These are phyloP conservation scores for Sitodiplosis mosellana DNA, from an alignment of 1,140 invertebrate species.

Conservation along the genomic window DNA sequence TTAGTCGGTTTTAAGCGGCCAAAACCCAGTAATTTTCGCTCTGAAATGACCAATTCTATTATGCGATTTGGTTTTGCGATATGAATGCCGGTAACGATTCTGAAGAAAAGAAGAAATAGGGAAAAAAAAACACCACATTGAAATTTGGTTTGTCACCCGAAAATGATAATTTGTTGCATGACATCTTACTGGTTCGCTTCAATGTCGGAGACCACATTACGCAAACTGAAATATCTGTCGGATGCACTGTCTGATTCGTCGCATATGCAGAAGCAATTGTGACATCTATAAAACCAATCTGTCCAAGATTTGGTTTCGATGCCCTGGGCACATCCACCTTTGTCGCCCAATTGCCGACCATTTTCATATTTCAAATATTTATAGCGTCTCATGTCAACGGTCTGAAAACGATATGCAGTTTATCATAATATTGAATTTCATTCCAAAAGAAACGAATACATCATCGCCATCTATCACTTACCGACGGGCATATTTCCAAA, in stretches of 20 bases:
- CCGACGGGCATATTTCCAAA: not conserved
- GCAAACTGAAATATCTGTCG: slow-evolving; percentile 57
- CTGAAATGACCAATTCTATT: slow-evolving; percentile 35
- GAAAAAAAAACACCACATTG: no score
- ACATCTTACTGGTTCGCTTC: slow-evolving; percentile 44
- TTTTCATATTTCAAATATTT: slow-evolving; percentile 64
- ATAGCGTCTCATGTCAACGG: slow-evolving; percentile 38
- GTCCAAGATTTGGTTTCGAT: slow-evolving; percentile 26
- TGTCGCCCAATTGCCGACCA: slow-evolving; percentile 38
- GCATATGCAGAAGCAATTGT: slow-evolving; percentile 70
- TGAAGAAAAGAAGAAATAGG: no score
- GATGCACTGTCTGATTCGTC: slow-evolving; percentile 44
- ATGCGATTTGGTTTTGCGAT: slow-evolving; percentile 16
- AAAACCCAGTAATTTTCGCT: slow-evolving; percentile 40
- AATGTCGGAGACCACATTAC: slow-evolving; percentile 36
- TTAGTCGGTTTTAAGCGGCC: slow-evolving; percentile 35
- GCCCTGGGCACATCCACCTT: slow-evolving; percentile 56
- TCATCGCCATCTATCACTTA: not conserved
- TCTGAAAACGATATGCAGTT: not conserved
- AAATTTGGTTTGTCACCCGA: no score
- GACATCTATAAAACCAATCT: slow-evolving; percentile 56
- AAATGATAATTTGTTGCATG: no score
- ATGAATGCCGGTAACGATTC: slow-evolving; percentile 24
- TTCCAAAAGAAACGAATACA: not conserved
- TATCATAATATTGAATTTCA: no score